Evolutionary conservation across 2,797 vertebrate species (phyloP).

Genomic region (Fistularia tabacaria): DNA sequence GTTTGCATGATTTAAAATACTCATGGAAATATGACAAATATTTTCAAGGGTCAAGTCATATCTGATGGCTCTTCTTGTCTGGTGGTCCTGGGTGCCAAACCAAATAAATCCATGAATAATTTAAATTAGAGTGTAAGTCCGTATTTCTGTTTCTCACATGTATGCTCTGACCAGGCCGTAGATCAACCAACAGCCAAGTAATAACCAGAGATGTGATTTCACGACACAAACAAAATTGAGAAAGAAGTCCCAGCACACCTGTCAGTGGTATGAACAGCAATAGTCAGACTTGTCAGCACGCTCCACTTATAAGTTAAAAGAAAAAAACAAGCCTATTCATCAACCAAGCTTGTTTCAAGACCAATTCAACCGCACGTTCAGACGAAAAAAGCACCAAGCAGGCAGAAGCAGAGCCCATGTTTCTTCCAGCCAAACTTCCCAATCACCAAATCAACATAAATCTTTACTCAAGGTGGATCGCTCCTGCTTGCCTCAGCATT

Average conservation of each 20-base stretch:
- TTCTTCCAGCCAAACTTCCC: not conserved
- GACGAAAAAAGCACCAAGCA: conserved; percentile 8
- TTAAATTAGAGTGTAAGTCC: too few species aligned
- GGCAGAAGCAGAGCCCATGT: not conserved
- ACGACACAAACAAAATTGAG: not conserved
- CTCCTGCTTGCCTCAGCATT: conserved; percentile 30
- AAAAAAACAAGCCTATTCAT: conserved; percentile 9
- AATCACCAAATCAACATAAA: conserved; percentile 14
- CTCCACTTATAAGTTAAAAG: conserved; percentile 21
- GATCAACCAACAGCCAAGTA: conserved; percentile 14
- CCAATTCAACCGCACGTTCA: conserved; percentile 22
- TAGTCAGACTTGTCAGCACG: not conserved
- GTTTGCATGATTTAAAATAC: too few species aligned
- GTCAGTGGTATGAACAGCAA: not conserved
- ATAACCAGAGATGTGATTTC: not conserved
- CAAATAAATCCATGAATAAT: too few species aligned
- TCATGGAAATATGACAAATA: too few species aligned
- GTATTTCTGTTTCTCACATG: conserved; percentile 6
- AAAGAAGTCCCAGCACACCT: conserved; percentile 13
- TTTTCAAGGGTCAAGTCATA: too few species aligned
- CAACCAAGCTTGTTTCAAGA: conserved; percentile 1
- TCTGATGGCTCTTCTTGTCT: too few species aligned
- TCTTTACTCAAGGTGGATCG: conserved; percentile 30
- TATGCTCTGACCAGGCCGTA: conserved; percentile 31
- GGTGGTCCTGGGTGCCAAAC: too few species aligned